These are phyloP conservation scores for Ylistrum balloti DNA, from an alignment of 1,140 invertebrate species.

Conservation along the genomic window DNA sequence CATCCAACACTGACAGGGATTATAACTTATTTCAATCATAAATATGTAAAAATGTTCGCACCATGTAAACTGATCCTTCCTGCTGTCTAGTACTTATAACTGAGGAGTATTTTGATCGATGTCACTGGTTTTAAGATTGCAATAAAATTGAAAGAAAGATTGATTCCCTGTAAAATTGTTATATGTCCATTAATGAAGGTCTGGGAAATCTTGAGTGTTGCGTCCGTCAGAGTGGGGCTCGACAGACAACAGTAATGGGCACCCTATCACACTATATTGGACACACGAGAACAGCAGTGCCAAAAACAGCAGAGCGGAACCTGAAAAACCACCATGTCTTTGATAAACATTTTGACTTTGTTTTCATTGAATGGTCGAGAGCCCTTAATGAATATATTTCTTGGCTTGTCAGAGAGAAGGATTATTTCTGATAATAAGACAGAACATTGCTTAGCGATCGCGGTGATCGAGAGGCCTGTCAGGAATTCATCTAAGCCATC, in stretches of 20 bases:
- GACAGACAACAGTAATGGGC: slow-evolving; percentile 1
- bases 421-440: slow-evolving; percentile 36
- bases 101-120: neutral
- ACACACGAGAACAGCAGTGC: neutral
- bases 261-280: neutral
- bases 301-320: slow-evolving; percentile 14
- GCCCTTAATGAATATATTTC: slow-evolving; percentile 35
- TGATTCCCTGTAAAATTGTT: slow-evolving; percentile 14
- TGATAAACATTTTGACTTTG: slow-evolving; percentile 35
- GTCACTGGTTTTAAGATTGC: neutral
- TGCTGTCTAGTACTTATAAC: too few relatives aligned
- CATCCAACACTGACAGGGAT: too few relatives aligned
- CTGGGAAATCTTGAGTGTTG: neutral
- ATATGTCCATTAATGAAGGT: slow-evolving; percentile 24
- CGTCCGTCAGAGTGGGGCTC: neutral
- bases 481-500: slow-evolving; percentile 31
- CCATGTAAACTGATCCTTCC: too few relatives aligned
- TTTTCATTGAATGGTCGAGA: slow-evolving; percentile 38
- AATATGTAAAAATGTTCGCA: too few relatives aligned
- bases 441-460: slow-evolving; percentile 38
- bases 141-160: slow-evolving; percentile 30
- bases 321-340: slow-evolving; percentile 1
- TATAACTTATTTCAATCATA: too few relatives aligned
- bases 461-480: slow-evolving; percentile 8
- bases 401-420: slow-evolving; percentile 25